phyloP scores from a whole-genome alignment of 2,113 vertebrate species.

The Xenus cinereus region DNA sequence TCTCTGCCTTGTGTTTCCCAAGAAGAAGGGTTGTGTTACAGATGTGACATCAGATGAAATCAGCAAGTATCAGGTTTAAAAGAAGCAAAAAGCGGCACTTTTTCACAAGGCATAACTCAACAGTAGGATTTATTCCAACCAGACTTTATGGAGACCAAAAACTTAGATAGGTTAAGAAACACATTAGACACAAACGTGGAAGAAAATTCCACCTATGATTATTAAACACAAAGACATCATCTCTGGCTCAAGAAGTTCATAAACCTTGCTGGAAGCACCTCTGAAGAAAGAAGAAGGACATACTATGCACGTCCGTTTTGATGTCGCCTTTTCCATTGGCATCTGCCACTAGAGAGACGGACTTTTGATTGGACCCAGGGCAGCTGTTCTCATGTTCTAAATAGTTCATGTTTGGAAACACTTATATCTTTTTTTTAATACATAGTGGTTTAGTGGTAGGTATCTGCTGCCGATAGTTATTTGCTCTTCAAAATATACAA shows the following conservation, averaged over 20 bases:
- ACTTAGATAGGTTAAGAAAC: neutral
- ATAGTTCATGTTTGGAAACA: neutral
- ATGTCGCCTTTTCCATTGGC: neutral
- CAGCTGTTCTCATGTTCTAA: neutral
- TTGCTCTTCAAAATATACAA: neutral
- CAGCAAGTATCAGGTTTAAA: neutral
- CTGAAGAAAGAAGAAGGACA: neutral
- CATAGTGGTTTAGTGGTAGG: neutral
- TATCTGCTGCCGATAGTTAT: neutral
- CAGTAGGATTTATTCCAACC: neutral
- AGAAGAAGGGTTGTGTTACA: neutral
- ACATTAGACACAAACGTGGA: neutral
- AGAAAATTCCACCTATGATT: neutral
- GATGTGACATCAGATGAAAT: neutral
- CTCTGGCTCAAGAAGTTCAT: neutral
- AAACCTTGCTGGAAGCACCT: neutral
- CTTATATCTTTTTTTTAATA: neutral
- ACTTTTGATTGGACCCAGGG: accelerated
- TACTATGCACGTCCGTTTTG: neutral
- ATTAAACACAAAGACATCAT: neutral
- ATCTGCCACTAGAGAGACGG: neutral
- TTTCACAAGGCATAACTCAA: neutral
- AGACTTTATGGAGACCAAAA: neutral
- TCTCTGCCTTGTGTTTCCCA: neutral
- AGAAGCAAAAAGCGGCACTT: neutral